phyloP scores from a whole-genome alignment of 2,797 vertebrate genomes.

The Florisuga fusca region DNA sequence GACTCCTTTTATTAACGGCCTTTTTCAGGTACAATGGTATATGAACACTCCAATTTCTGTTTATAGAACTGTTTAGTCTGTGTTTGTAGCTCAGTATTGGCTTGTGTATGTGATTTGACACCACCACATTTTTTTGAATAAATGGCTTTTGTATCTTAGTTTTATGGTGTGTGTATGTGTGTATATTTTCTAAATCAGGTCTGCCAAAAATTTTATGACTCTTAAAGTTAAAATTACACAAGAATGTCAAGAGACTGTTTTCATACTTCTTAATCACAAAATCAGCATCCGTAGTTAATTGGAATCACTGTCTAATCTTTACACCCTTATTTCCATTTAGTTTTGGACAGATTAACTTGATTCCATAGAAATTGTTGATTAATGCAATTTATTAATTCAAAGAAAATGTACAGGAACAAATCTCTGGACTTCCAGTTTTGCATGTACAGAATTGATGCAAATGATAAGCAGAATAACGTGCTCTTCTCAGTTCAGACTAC shows the following conservation, averaged over 20 bases:
- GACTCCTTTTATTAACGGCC: constrained; percentile 81
- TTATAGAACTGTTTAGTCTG: constrained; percentile 76
- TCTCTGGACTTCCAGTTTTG: neutral
- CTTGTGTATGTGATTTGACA: constrained; percentile 84
- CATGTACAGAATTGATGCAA: neutral
- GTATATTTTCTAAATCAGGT: neutral
- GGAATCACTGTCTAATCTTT: neutral
- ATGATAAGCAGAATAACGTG: neutral
- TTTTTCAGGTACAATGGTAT: constrained; percentile 83
- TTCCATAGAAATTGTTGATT: neutral
- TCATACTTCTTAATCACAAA: neutral
- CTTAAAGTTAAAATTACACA: neutral
- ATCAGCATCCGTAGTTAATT: neutral
- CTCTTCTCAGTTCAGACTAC: neutral
- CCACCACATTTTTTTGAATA: constrained; percentile 87
- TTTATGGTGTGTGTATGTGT: neutral
- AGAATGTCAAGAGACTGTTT: neutral
- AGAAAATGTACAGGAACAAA: neutral
- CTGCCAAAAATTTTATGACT: neutral
- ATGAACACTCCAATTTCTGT: constrained; percentile 77
- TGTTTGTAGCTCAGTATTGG: constrained; percentile 80
- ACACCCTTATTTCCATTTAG: neutral
- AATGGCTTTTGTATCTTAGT: constrained; percentile 86
- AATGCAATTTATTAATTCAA: neutral
- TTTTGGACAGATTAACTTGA: neutral